A percentile compares a stretch with the other conserved stretches of the same genome.
phyloP scores from a whole-genome alignment of 2,113 vertebrate genomes.

The Indicator maculatus region DNA sequence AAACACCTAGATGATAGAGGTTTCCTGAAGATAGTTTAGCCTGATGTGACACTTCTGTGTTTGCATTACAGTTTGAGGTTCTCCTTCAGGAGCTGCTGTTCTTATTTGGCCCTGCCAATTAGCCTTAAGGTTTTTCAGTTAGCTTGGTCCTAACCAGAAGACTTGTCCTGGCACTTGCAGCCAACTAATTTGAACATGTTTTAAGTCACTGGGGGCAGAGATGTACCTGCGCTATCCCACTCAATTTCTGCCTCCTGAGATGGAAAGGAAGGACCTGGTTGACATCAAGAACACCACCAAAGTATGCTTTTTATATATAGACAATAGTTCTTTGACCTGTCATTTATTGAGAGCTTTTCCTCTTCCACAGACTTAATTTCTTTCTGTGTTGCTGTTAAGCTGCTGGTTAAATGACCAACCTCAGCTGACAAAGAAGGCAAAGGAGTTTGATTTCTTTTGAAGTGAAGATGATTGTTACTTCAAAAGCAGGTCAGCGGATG shows the following conservation, averaged over 20 bases:
- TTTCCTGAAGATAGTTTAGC: not conserved
- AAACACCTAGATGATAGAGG: not conserved
- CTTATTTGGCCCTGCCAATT: not conserved
- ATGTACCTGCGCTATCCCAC: not conserved
- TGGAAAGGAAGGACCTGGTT: not conserved
- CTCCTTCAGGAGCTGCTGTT: not conserved
- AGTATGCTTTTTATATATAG: not conserved
- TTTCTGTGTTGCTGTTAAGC: constrained; percentile 23
- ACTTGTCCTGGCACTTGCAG: not conserved
- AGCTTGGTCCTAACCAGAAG: not conserved
- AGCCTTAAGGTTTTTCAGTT: not conserved
- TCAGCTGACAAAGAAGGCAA: constrained; percentile 34
- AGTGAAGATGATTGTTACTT: constrained; percentile 43
- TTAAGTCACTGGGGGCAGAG: not conserved
- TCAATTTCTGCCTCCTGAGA: not conserved
- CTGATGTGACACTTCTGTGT: not conserved
- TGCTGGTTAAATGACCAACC: not conserved
- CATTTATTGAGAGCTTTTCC: not conserved
- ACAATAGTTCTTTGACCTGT: not conserved
- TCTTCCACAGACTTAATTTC: not conserved
- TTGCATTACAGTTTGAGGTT: not conserved
- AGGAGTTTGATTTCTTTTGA: constrained; percentile 48
- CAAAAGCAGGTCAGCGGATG: constrained; percentile 47
- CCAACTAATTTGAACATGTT: not conserved
- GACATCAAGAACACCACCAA: not conserved